Percentiles rank a stretch among this genome's conserved stretches.
Conservation (phyloP, 1,140 invertebrate genomes). For the Latrodectus geometricus region DNA sequence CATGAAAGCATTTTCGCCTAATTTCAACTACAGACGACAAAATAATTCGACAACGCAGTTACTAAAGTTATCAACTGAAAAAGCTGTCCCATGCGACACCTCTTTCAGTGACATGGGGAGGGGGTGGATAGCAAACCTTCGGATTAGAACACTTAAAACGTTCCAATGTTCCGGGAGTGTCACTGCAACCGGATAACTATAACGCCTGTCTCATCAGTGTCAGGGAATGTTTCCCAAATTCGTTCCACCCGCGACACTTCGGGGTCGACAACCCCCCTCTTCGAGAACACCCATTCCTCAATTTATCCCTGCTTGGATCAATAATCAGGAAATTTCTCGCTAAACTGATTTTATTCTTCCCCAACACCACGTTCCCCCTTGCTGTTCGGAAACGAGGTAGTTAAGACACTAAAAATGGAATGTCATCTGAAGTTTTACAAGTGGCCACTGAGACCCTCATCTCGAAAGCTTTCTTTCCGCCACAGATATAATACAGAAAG, state of each 20-base stretch:
- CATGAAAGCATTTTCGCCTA: too few relatives aligned
- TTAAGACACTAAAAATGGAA: slow-evolving; percentile 51
- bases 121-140: not conserved
- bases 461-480: not conserved
- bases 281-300: too few relatives aligned
- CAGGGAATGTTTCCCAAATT: slow-evolving; percentile 59
- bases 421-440: not conserved
- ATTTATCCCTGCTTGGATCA: slow-evolving; percentile 17
- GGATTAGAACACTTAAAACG: slow-evolving; percentile 55
- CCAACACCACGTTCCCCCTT: not conserved
- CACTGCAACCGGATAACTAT: slow-evolving; percentile 53
- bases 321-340: slow-evolving; percentile 52
- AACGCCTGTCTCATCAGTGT: slow-evolving; percentile 60
- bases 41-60: not conserved
- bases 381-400: slow-evolving; percentile 31
- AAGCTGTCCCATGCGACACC: slow-evolving; percentile 20
- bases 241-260: slow-evolving; percentile 50
- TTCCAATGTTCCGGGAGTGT: slow-evolving; percentile 35
- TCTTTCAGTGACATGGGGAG: not conserved
- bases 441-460: not conserved
- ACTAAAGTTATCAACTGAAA: slow-evolving; percentile 25
- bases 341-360: slow-evolving; percentile 56
- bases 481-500: not conserved
- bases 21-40: not conserved
- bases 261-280: slow-evolving; percentile 5